Conservation (phyloP, 2,797 vertebrate genomes). For the Parauchenoglanis ngamensis region DNA sequence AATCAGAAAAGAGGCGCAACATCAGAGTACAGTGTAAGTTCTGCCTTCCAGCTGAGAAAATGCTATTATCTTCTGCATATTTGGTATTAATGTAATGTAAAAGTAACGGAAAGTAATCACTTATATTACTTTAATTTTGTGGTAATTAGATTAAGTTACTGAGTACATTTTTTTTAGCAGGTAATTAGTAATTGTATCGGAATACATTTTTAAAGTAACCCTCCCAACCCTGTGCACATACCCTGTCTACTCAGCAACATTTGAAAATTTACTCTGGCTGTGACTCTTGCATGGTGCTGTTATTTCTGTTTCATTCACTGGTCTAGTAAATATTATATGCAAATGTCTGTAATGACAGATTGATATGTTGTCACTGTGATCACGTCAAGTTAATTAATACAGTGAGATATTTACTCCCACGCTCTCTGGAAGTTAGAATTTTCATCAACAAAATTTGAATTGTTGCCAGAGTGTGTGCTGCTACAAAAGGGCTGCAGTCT, state of each 20-base stretch:
- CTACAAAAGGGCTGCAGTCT: neutral
- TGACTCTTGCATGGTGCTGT: neutral
- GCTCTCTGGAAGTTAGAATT: neutral
- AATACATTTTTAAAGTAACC: too few relatives aligned
- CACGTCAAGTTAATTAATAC: neutral
- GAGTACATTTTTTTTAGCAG: too few relatives aligned
- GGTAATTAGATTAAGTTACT: too few relatives aligned
- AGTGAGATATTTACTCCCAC: conserved; percentile 12
- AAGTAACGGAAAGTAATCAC: too few relatives aligned
- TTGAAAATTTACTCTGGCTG: neutral
- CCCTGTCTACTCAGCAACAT: neutral
- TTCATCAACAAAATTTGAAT: neutral
- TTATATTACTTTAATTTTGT: too few relatives aligned
- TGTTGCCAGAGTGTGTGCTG: neutral
- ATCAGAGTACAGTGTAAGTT: too few relatives aligned
- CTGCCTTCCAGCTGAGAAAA: too few relatives aligned
- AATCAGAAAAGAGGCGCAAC: too few relatives aligned
- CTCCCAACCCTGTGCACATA: neutral
- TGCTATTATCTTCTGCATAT: too few relatives aligned
- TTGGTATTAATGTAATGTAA: too few relatives aligned
- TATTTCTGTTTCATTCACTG: neutral
- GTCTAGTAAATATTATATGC: neutral
- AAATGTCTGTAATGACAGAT: conserved; percentile 5
- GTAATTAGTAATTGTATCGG: too few relatives aligned
- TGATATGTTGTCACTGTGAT: conserved; percentile 1